Evolutionary conservation across 2,113 vertebrate species (phyloP).

Genomic region (Archocentrus centrarchus): DNA sequence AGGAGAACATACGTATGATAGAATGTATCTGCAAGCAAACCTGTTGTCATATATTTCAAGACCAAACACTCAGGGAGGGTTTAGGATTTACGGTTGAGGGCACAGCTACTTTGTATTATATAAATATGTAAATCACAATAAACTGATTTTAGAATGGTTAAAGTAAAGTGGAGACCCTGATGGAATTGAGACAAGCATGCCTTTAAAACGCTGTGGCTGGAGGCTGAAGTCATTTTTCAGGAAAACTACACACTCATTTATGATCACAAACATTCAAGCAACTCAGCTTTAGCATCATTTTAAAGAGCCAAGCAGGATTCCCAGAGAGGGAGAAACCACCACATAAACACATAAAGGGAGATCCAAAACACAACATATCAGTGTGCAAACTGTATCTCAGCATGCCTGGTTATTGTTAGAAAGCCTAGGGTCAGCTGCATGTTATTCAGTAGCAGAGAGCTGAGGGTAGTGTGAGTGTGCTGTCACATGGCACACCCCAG

Average conservation of each 20-base stretch:
- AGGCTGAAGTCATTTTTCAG: not conserved
- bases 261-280: not conserved
- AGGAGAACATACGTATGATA: not conserved
- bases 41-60: not conserved
- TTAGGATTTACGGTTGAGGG: not conserved
- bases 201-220: not conserved
- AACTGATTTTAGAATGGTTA: too few species aligned
- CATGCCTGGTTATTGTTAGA: not conserved
- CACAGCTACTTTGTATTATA: not conserved
- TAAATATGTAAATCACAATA: too few species aligned
- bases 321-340: not conserved
- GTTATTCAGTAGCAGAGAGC: not conserved
- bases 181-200: not conserved
- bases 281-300: too few species aligned
- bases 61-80: not conserved
- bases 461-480: not conserved
- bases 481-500: too few species aligned
- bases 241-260: not conserved
- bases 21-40: not conserved
- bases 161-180: not conserved
- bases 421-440: not conserved
- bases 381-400: not conserved
- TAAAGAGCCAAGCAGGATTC: not conserved
- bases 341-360: not conserved
- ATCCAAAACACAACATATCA: not conserved